These are phyloP conservation scores for Apamea crenata DNA, from an alignment of 2,888 invertebrate species.

Conservation along the genomic window DNA sequence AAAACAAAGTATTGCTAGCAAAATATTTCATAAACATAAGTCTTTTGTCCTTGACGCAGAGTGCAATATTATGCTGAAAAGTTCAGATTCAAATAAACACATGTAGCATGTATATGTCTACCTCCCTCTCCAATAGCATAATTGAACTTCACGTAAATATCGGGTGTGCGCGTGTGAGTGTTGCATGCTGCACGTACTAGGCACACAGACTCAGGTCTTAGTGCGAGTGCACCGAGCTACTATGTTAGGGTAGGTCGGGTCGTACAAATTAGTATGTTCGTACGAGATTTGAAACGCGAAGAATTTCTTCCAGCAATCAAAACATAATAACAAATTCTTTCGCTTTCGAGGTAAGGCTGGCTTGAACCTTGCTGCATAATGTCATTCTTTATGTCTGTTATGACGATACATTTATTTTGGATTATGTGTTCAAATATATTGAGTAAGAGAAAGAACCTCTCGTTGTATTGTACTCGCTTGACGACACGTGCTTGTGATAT, in stretches of 20 bases:
- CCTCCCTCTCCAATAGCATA: constrained; percentile 75
- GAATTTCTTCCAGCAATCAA: too few species aligned
- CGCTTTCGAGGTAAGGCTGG: constrained; percentile 21
- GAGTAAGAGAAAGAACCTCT: neutral
- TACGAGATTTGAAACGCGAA: constrained; percentile 52
- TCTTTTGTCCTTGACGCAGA: constrained; percentile 55
- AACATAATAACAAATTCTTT: too few species aligned
- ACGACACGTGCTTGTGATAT: neutral
- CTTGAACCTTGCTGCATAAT: constrained; percentile 9
- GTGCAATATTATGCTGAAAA: constrained; percentile 58
- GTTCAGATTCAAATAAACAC: constrained; percentile 56
- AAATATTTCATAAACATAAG: constrained; percentile 26
- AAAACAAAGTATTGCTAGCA: constrained; percentile 6
- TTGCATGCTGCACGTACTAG: constrained; percentile 61
- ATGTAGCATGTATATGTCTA: constrained; percentile 35
- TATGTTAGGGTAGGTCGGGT: constrained; percentile 79
- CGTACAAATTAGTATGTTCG: constrained; percentile 44
- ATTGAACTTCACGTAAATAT: constrained; percentile 79
- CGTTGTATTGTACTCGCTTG: neutral
- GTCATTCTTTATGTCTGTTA: constrained; percentile 5
- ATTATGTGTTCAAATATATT: neutral
- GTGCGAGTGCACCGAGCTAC: constrained; percentile 74
- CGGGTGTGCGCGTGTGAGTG: constrained; percentile 69
- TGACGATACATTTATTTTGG: neutral
- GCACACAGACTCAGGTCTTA: constrained; percentile 72